A percentile compares a stretch with the other conserved stretches of the same genome.
Evolutionary conservation across 2,797 vertebrate genomes (phyloP).

Genomic region (Gallinago solitaria): DNA sequence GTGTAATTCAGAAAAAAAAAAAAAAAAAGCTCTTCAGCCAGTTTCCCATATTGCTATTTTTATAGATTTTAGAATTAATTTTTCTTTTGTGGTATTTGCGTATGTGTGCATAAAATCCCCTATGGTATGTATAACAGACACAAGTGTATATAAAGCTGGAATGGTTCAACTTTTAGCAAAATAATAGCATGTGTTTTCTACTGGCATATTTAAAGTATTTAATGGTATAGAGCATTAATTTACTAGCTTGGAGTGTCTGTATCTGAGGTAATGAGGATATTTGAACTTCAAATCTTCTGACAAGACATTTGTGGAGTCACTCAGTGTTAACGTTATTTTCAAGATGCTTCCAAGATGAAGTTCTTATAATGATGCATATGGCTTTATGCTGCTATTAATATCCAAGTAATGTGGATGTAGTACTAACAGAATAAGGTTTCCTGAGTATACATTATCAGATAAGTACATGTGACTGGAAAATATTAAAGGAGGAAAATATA

Average conservation of each 20-base stretch:
- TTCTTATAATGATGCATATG: neutral
- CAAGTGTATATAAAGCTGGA: neutral
- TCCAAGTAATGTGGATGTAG: neutral
- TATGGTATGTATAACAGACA: neutral
- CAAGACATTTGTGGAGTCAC: neutral
- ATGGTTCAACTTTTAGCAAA: neutral
- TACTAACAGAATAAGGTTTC: neutral
- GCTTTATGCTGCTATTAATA: neutral
- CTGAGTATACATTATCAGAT: neutral
- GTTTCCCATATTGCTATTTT: neutral
- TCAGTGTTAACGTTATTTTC: neutral
- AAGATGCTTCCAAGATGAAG: neutral
- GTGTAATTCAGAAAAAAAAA: neutral
- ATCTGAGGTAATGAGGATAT: neutral
- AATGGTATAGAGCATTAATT: neutral
- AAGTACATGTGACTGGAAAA: neutral
- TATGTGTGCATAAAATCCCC: neutral
- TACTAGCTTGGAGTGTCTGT: neutral
- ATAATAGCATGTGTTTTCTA: neutral
- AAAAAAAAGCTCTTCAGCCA: rapidly evolving
- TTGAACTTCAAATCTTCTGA: neutral
- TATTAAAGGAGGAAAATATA: neutral
- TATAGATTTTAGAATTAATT: neutral
- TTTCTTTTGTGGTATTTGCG: neutral
- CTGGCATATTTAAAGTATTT: neutral